Conservation (phyloP, 2,888 invertebrate genomes). For the Torymus tubicola region DNA sequence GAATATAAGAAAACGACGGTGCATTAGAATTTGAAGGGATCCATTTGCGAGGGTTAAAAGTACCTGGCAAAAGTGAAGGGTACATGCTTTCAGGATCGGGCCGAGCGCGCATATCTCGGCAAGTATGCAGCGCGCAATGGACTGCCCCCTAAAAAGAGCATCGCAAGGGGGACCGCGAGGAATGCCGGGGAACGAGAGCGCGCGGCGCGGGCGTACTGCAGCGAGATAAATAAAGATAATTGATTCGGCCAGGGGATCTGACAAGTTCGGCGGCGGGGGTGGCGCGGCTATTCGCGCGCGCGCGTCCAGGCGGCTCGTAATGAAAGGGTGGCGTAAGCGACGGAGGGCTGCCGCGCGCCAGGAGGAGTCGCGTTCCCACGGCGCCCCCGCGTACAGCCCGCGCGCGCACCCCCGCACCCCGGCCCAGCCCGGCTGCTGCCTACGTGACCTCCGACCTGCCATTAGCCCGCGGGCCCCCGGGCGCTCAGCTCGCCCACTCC, state of each 20-base stretch:
- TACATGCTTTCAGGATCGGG: too few relatives aligned
- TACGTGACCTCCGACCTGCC: conserved; percentile 74
- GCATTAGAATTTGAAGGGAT: too few relatives aligned
- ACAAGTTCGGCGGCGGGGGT: conserved; percentile 12
- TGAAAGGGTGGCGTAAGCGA: conserved; percentile 63
- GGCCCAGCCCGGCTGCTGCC: conserved; percentile 58
- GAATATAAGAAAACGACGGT: too few relatives aligned
- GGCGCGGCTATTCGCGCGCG: conserved; percentile 12
- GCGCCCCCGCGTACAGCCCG: conserved; percentile 59
- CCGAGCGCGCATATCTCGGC: too few relatives aligned
- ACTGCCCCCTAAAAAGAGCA: too few relatives aligned
- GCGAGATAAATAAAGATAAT: conserved; percentile 57
- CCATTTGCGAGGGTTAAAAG: too few relatives aligned
- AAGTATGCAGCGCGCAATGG: too few relatives aligned
- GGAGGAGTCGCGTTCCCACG: conserved; percentile 70
- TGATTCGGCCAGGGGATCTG: conserved; percentile 54
- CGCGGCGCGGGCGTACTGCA: not conserved
- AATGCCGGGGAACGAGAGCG: too few relatives aligned
- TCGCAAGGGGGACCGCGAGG: too few relatives aligned
- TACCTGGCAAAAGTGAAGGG: too few relatives aligned
- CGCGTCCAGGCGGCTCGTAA: conserved; percentile 62
- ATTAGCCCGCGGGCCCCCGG: conserved; percentile 70
- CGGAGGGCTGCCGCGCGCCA: conserved; percentile 8
- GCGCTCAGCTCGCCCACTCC: conserved; percentile 52
- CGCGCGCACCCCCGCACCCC: conserved; percentile 60